A percentile compares a stretch with the other conserved stretches of the same genome.
Conservation (phyloP, 2,113 vertebrate species). For the Isichthys henryi region DNA sequence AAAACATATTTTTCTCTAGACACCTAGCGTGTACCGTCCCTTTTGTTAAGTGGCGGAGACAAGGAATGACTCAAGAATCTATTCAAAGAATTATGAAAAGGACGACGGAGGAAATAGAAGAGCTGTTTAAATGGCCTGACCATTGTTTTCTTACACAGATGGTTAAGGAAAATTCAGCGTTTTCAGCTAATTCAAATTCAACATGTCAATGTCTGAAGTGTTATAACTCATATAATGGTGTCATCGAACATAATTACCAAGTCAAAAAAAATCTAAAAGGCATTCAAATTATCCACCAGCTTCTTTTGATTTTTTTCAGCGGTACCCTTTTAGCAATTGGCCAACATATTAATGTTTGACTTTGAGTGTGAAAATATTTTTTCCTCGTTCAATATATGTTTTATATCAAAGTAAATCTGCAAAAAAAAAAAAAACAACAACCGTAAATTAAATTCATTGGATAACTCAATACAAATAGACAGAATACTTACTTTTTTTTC, state of each 20-base stretch:
- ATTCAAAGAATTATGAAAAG: slow-evolving; percentile 9
- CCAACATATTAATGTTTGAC: neutral
- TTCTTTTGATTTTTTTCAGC: too few species aligned
- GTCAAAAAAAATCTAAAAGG: neutral
- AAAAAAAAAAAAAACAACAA: neutral
- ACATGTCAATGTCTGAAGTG: neutral
- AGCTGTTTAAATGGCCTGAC: neutral
- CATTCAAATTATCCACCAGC: slow-evolving; percentile 2
- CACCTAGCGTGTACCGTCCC: neutral
- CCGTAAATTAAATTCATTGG: neutral
- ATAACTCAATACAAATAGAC: neutral
- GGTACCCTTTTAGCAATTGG: neutral
- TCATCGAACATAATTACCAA: neutral
- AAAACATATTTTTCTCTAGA: neutral
- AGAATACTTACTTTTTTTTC: neutral
- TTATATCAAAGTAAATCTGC: neutral
- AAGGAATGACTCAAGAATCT: neutral
- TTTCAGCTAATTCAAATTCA: slow-evolving; percentile 9
- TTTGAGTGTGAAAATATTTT: neutral
- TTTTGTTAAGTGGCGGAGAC: neutral
- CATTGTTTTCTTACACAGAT: slow-evolving; percentile 7
- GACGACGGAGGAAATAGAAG: too few species aligned
- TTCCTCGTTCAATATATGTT: neutral
- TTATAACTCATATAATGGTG: slow-evolving; percentile 8
- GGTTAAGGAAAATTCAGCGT: neutral